Evolutionary conservation across 2,797 vertebrate species (phyloP).

Genomic region (Sebastes trivittatus): DNA sequence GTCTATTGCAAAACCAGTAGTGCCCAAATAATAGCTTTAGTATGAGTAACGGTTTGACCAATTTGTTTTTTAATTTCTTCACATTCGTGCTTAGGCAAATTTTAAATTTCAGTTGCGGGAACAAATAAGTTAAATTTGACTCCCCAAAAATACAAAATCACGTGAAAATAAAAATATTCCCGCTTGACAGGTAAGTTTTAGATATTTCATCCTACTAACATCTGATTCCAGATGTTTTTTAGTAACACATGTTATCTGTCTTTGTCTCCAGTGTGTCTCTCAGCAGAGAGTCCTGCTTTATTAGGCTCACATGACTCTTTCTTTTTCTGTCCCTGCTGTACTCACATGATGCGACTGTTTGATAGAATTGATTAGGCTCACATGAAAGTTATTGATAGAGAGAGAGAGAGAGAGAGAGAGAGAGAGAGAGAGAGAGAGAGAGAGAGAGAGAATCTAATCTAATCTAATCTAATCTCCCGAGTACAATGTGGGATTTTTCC

Average conservation of each 20-base stretch:
- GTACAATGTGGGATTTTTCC: not conserved
- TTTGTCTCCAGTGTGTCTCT: not conserved
- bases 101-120: too few species aligned
- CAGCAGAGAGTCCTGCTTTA: slow-evolving; percentile 6
- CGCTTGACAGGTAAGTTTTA: not conserved
- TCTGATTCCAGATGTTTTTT: not conserved
- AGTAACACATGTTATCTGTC: not conserved
- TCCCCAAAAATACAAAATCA: not conserved
- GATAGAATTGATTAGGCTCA: slow-evolving; percentile 35
- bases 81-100: too few species aligned
- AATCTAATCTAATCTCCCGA: not conserved
- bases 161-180: not conserved
- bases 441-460: too few species aligned
- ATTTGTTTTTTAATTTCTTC: too few species aligned
- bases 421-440: not conserved
- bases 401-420: not conserved
- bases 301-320: slow-evolving; percentile 24
- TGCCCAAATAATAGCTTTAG: too few species aligned
- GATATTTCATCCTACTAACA: not conserved
- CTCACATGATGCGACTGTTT: slow-evolving; percentile 31
- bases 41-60: too few species aligned
- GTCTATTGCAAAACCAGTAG: too few species aligned
- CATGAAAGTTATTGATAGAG: slow-evolving; percentile 30
- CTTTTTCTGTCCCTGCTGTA: not conserved
- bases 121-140: not conserved